Evolutionary conservation across 2,113 vertebrate species (phyloP), one percentile per base, ranked within the genome.

Genomic region (Mesocricetus auratus): DNA sequence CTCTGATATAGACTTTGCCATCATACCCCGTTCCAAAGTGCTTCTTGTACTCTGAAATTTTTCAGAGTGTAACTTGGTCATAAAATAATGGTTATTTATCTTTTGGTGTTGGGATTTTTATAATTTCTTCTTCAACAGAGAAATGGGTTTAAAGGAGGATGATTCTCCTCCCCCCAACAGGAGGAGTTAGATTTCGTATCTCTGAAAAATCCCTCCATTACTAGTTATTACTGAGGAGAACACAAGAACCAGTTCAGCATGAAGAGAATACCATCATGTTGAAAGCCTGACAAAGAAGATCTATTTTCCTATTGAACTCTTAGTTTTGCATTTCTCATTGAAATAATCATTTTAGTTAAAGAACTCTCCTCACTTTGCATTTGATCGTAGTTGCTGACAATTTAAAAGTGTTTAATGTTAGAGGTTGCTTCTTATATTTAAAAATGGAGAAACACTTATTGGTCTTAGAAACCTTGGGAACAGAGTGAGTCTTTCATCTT

Each of bases 401-500:
- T 91, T 95, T 87, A 91, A 94, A 89, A 89, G 78, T 69, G 73
- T 88, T 96, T 93, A 93, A 31, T 58, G 62, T 16, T 62, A 83
- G n/a, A 83, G 7, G 7, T 42, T 62, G 58, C 36, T 62, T 73
- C 62, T 83, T 58, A 83, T 39, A 42, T 62, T 83, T 62, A 69
- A 81, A 94, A 86, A 81, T 93, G 83, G 68, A 91, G 89, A 89
- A 95, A 81, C 82, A 95, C 85, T 50, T 66, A 64, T 92, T 64
- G 64, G 24, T 56, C 81, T 97, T 95, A 97, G 91, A 97, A 96
- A 96, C 42, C 24, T 58, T 92, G 88, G 78, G 31, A 91, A 68
- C 78, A 86, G 94, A 16, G 88, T 88, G 93, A 62, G 78, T 29
- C 82, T 97, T 97, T 96, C 47, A 96, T 97, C 95, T 96, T 90